Conservation (phyloP, 2,113 vertebrate genomes). For the Rhombomys opimus region DNA sequence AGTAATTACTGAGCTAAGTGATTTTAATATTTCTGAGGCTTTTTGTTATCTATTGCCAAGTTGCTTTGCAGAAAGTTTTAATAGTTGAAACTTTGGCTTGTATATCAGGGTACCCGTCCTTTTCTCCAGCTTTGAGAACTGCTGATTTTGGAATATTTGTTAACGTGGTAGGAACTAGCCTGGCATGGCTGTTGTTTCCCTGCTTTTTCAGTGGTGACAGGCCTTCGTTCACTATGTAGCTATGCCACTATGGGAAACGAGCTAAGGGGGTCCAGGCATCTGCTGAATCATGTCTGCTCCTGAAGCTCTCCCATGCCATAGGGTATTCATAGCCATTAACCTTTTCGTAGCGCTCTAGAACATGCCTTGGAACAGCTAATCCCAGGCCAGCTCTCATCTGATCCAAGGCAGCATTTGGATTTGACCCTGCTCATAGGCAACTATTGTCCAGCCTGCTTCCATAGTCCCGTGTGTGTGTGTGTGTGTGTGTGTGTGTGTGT, state of each 20-base stretch:
- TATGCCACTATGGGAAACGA: no score
- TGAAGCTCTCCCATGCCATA: neutral
- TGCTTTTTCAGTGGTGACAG: neutral
- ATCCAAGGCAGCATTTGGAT: neutral
- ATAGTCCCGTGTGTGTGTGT: neutral
- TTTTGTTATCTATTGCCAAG: constrained; percentile 37
- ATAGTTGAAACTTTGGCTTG: neutral
- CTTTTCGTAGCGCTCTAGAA: neutral
- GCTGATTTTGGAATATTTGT: neutral
- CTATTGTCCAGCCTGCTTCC: neutral
- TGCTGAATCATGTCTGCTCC: neutral
- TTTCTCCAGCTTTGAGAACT: neutral
- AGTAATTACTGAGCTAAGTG: constrained; percentile 40
- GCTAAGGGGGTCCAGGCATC: neutral
- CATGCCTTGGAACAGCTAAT: no score
- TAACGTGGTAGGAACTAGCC: neutral
- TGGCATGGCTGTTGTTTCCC: accelerated
- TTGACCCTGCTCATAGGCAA: neutral
- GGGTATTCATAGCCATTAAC: neutral
- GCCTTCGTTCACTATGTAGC: accelerated
- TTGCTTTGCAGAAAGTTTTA: constrained; percentile 30
- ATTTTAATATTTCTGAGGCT: constrained; percentile 51
- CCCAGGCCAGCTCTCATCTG: neutral
- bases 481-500: no score
- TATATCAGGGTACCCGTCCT: neutral